Conservation (phyloP, 1,140 invertebrate species). For the Cyphomyrmex costatus region DNA sequence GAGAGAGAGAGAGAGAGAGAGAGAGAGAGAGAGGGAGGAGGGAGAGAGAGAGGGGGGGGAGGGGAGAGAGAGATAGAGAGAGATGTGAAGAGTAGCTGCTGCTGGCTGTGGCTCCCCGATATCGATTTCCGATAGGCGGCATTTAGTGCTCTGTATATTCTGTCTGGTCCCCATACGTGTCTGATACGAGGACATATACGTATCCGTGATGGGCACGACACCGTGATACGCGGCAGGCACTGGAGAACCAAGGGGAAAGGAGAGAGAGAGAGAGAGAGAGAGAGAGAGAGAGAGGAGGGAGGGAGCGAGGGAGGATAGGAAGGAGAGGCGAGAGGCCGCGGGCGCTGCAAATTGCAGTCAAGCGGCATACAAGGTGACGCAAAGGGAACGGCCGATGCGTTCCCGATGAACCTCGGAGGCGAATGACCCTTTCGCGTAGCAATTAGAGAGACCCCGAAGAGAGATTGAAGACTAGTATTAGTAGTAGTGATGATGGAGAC, state of each 20-base stretch:
- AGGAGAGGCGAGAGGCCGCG: conserved; percentile 28
- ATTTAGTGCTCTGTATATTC: conserved; percentile 86
- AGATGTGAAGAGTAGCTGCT: conserved; percentile 81
- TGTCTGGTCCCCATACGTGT: conserved; percentile 83
- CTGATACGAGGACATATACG: conserved; percentile 79
- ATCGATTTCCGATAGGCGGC: conserved; percentile 85
- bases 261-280: conserved; percentile 6
- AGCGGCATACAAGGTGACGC: conserved; percentile 73
- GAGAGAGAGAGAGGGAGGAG: background rate
- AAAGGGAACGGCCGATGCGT: conserved; percentile 66
- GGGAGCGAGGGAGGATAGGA: conserved; percentile 16
- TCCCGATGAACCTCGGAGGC: conserved; percentile 63
- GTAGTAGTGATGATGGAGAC: background rate
- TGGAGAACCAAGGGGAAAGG: conserved; percentile 23
- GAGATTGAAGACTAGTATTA: conserved; percentile 39
- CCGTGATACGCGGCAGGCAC: conserved; percentile 66
- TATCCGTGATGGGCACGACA: conserved; percentile 71
- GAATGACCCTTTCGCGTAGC: conserved; percentile 62
- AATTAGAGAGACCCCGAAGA: conserved; percentile 36
- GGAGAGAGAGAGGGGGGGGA: background rate
- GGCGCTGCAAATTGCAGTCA: conserved; percentile 77
- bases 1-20: background rate
- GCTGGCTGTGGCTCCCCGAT: conserved; percentile 83
- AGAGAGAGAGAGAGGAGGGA: conserved; percentile 17
- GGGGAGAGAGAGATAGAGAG: conserved; percentile 59